Percentiles rank a stretch among this genome's conserved stretches.
These are phyloP conservation scores for Conus betulinus DNA, from an alignment of 1,140 invertebrate genomes.

Conservation along the genomic window DNA sequence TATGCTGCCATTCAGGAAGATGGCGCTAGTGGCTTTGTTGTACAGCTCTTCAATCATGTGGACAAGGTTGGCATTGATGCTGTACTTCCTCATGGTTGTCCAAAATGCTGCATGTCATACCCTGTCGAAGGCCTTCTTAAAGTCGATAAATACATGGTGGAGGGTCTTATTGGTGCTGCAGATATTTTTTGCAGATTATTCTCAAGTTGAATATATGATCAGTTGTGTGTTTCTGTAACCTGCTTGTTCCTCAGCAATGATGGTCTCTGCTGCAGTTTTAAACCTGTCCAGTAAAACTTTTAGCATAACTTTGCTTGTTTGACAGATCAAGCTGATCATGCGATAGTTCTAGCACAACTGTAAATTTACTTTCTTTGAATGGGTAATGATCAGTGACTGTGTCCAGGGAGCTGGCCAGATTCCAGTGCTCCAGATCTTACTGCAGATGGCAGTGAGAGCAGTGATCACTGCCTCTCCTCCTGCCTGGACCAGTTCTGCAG, in stretches of 20 bases:
- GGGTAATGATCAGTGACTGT: not conserved
- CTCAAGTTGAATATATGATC: conserved; percentile 23
- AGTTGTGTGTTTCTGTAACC: not conserved
- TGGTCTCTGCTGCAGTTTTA: conserved; percentile 35
- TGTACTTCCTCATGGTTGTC: not conserved
- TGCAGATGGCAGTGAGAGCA: not conserved
- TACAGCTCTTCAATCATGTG: not conserved
- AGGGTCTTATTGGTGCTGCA: not conserved
- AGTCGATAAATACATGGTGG: not conserved
- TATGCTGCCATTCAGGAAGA: not conserved
- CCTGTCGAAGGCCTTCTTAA: conserved; percentile 7
- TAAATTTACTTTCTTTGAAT: not conserved
- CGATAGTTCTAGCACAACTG: not conserved
- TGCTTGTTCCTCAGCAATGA: conserved; percentile 23
- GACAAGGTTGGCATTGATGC: not conserved
- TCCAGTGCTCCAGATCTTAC: not conserved
- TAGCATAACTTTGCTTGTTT: not conserved
- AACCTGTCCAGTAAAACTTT: conserved; percentile 26
- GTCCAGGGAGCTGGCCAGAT: not conserved
- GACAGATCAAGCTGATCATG: not conserved
- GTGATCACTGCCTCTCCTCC: not conserved
- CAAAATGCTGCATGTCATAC: not conserved
- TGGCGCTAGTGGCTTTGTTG: not conserved
- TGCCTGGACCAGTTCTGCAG: not conserved
- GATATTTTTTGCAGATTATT: not conserved